Evolutionary conservation across 1,140 invertebrate species (phyloP), one percentile per base, ranked within the genome.

Genomic region (Carposina sasakii): DNA sequence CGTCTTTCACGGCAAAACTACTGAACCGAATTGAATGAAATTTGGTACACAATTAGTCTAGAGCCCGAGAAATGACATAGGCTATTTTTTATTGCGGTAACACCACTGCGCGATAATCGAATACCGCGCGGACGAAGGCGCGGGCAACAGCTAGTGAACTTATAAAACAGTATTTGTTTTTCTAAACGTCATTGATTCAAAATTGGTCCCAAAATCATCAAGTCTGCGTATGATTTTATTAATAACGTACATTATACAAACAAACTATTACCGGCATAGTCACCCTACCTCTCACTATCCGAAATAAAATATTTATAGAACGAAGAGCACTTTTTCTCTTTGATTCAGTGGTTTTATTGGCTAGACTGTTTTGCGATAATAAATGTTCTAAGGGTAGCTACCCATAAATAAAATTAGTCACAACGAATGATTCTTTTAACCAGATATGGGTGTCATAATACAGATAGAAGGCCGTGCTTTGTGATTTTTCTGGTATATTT

Each of bases 261-360:
- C 5, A 26, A 6, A 20, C 21, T 13, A 36, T 22, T 15, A 31
- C 30, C 21, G 34, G 15, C 48, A 52, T 74, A 54, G 54, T 48
- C 60, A 67, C 69, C 67, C 67, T 68, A 78, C 61, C 67, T 74
- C 71, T 78, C 73, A 82, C 78, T 82, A 77, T 74, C 71, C 68
- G 63, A 82, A 82, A 82, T 81, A 82, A 82, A 82, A 82, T 82
- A 82, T 82, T 82, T 82, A 82, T 82, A 72, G 76, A 67, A 64
- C 61, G 55, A 61, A 67, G 67, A 70, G 78, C 75, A 82, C 63
- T 82, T 82, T 82, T 82, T 82, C 78, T 82, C 76, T 78, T 81
- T 78, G 78, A 82, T 82, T 82, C 78, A 82, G 71, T 78, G 78
- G 76, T 82, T 82, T 76, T 81, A 82, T 81, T 78, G 78, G 76